These are phyloP conservation scores for Limnodromus scolopaceus DNA, from an alignment of 2,797 vertebrate species.

Conservation along the genomic window DNA sequence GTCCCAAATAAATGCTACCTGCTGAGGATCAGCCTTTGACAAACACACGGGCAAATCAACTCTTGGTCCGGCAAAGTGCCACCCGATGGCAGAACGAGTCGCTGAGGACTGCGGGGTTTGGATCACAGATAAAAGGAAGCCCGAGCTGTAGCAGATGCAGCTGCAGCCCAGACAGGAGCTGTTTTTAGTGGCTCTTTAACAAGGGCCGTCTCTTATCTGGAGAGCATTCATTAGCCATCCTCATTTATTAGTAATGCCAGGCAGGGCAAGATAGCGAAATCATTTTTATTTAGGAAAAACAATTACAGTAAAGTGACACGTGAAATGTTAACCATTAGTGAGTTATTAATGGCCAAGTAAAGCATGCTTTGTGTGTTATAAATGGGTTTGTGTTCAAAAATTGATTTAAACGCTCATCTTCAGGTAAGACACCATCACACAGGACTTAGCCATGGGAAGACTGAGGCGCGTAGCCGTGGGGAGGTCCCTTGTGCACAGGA, in stretches of 20 bases:
- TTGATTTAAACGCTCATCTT: background rate
- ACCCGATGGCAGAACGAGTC: background rate
- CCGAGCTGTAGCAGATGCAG: background rate
- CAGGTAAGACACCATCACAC: background rate
- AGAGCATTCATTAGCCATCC: background rate
- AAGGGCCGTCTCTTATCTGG: background rate
- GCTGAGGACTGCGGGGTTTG: background rate
- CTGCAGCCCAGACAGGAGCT: background rate
- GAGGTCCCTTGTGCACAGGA: background rate
- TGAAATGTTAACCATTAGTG: background rate
- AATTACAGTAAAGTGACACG: background rate
- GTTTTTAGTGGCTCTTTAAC: background rate
- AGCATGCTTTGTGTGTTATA: background rate
- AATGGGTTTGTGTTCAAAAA: background rate
- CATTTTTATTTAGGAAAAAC: background rate
- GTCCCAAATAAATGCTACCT: slow-evolving; percentile 50
- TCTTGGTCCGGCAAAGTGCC: background rate
- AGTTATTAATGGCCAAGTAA: background rate
- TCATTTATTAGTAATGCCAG: background rate
- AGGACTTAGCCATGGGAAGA: background rate
- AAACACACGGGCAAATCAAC: background rate
- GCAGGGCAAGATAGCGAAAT: background rate
- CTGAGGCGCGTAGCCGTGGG: background rate
- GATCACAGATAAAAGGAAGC: slow-evolving; percentile 36
- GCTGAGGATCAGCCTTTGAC: slow-evolving; percentile 42